phyloP scores from a whole-genome alignment of 2,113 vertebrate species.

The Callaeas wilsoni region DNA sequence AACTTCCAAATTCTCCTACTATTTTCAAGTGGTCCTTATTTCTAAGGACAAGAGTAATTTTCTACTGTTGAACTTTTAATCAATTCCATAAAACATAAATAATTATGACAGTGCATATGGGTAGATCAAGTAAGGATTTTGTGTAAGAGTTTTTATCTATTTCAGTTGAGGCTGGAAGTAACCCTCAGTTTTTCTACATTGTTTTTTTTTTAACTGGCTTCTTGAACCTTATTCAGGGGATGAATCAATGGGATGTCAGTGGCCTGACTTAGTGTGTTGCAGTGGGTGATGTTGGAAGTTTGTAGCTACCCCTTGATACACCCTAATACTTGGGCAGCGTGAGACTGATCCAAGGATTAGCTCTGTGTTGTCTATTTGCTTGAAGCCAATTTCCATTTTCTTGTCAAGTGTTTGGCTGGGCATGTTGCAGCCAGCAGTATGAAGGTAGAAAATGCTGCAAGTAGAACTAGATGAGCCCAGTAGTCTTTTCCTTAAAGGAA shows the following conservation, averaged over 20 bases:
- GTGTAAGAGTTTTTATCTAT: background rate
- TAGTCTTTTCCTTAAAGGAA: background rate
- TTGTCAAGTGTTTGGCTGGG: background rate
- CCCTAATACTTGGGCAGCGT: background rate
- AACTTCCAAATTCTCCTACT: background rate
- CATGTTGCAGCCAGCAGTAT: accelerated
- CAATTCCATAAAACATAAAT: background rate
- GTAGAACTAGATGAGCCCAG: background rate
- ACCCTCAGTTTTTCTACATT: background rate
- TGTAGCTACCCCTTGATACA: background rate
- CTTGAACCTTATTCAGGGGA: background rate
- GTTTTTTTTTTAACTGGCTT: background rate
- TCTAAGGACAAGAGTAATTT: background rate
- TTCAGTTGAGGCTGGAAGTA: background rate
- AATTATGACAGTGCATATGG: background rate
- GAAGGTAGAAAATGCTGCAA: background rate
- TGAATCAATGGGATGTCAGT: background rate
- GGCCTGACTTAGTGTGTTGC: background rate
- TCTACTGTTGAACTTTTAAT: background rate
- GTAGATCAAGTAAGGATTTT: background rate
- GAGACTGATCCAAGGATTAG: background rate
- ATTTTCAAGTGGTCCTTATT: background rate
- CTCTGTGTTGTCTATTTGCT: background rate
- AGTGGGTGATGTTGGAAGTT: background rate
- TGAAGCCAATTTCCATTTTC: background rate